Evolutionary conservation across 2,888 invertebrate species (phyloP).

Genomic region (Sycophila texana): DNA sequence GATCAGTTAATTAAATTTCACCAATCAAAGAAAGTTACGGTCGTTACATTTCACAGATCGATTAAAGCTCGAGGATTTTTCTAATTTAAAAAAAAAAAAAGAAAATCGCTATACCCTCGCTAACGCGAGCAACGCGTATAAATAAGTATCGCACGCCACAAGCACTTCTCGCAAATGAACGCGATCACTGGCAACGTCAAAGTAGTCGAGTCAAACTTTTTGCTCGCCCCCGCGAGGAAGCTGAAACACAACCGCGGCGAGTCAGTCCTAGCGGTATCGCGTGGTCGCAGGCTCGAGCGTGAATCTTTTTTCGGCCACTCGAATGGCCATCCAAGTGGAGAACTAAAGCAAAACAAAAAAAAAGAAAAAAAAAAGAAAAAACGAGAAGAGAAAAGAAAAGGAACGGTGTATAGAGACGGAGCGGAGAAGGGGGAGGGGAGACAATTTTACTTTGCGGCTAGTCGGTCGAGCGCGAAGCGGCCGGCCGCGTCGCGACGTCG

Average conservation of each 20-base stretch:
- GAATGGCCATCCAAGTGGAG: neutral
- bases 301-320: neutral
- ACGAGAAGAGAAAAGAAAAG: too few species aligned
- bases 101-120: neutral
- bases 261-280: neutral
- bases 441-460: neutral
- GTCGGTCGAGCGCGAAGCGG: neutral
- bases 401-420: too few species aligned
- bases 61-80: too few species aligned
- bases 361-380: constrained; percentile 21
- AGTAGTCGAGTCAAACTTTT: neutral
- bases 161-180: neutral
- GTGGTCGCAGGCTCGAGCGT: too few species aligned
- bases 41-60: too few species aligned
- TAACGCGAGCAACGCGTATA: neutral
- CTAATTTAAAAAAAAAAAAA: too few species aligned
- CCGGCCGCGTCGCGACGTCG: constrained; percentile 14
- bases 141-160: too few species aligned
- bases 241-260: neutral
- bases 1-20: too few species aligned
- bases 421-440: neutral
- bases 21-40: too few species aligned
- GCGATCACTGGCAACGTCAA: too few species aligned
- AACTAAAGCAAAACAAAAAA: too few species aligned
- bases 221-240: neutral